Evolutionary conservation across 2,113 vertebrate species (phyloP).

Genomic region (Eubucco bourcierii): DNA sequence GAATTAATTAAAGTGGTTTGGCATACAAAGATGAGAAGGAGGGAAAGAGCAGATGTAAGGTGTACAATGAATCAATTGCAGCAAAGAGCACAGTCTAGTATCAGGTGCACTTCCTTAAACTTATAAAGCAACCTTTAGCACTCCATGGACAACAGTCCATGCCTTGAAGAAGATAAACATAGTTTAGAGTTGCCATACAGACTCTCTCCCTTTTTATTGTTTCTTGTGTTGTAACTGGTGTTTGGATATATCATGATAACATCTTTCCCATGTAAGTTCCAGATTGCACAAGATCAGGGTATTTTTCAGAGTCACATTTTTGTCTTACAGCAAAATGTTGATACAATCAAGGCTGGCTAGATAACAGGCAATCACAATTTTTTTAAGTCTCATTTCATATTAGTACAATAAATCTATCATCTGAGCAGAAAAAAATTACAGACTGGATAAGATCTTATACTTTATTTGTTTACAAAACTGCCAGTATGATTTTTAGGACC

Average conservation of each 20-base stretch:
- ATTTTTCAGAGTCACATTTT: conserved; percentile 68
- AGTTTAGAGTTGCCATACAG: not conserved
- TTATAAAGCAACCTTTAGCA: not conserved
- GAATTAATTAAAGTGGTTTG: not conserved
- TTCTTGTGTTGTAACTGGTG: conserved; percentile 18
- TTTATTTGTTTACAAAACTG: conserved; percentile 70
- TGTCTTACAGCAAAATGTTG: conserved; percentile 37
- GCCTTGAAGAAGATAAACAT: conserved; percentile 16
- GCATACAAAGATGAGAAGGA: not conserved
- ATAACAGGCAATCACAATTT: conserved; percentile 68
- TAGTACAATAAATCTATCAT: conserved; percentile 75
- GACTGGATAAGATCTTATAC: conserved; percentile 55
- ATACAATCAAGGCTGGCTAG: conserved; percentile 68
- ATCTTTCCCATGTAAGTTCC: conserved; percentile 45
- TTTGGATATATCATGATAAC: conserved; percentile 43
- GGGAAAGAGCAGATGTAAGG: not conserved
- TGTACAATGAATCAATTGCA: not conserved
- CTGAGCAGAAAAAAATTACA: conserved; percentile 63
- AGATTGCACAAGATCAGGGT: conserved; percentile 38
- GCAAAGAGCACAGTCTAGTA: not conserved
- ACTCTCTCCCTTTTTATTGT: not conserved
- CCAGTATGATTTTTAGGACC: conserved; percentile 55
- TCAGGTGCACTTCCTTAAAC: not conserved
- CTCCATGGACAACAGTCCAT: not conserved
- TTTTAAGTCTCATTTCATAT: conserved; percentile 62